Percentiles rank a stretch among this genome's conserved stretches.
Evolutionary conservation across 2,113 vertebrate genomes (phyloP).

Genomic region (Leptocoma aspasia): DNA sequence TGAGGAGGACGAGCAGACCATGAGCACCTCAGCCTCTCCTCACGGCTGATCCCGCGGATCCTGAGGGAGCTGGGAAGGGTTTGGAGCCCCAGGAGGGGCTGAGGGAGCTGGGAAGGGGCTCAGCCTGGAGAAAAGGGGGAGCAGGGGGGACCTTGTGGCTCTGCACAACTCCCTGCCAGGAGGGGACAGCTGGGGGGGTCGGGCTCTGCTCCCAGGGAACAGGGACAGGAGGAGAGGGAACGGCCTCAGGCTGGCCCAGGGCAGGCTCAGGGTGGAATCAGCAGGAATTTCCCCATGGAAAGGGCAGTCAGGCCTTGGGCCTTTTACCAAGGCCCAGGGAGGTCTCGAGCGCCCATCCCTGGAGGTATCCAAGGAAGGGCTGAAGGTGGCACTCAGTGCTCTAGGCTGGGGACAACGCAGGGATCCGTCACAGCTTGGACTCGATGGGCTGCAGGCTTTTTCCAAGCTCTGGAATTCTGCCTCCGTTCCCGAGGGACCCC

Average conservation of each 20-base stretch:
- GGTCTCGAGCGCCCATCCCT: not conserved
- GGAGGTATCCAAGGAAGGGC: not conserved
- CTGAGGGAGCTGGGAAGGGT: not conserved
- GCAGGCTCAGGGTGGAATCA: accelerated
- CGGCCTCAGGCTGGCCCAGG: not conserved
- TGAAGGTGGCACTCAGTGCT: not conserved
- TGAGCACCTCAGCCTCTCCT: accelerated
- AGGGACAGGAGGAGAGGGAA: not conserved
- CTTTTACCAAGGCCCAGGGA: no score
- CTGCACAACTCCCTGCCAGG: not conserved
- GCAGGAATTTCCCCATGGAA: not conserved
- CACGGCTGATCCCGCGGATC: accelerated
- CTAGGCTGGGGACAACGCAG: accelerated
- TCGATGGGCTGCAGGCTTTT: accelerated
- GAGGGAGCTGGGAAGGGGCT: not conserved
- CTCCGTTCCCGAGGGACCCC: accelerated
- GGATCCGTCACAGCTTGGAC: accelerated
- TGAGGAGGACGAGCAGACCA: not conserved
- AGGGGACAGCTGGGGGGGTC: accelerated
- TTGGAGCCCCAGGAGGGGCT: not conserved
- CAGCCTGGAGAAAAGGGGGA: accelerated
- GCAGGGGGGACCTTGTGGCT: not conserved
- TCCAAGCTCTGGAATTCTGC: accelerated
- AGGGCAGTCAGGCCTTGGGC: no score
- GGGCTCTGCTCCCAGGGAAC: not conserved